Evolutionary conservation across 2,888 invertebrate genomes (phyloP).

Genomic region (Amiota minor): DNA sequence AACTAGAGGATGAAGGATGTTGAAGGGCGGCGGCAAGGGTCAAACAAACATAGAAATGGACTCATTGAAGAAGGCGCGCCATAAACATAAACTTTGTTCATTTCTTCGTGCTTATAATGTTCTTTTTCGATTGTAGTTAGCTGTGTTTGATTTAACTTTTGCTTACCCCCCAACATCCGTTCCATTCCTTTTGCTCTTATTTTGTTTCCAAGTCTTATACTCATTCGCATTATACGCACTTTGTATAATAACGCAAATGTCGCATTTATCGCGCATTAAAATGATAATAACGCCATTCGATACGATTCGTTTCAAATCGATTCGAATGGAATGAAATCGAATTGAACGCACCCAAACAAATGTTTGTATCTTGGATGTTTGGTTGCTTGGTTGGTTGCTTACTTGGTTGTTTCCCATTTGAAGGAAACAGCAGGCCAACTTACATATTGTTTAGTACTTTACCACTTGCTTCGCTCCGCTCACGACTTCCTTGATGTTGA

Average conservation of each 20-base stretch:
- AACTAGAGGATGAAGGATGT: neutral
- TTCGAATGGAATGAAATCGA: neutral
- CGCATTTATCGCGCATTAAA: constrained; percentile 72
- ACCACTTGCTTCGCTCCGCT: neutral
- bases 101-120: neutral
- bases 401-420: neutral
- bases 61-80: neutral
- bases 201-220: too few species aligned
- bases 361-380: too few species aligned
- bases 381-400: too few species aligned
- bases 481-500: neutral
- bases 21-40: neutral
- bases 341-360: neutral
- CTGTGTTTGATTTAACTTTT: neutral
- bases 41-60: neutral
- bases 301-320: neutral
- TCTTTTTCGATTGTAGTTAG: neutral
- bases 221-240: constrained; percentile 62
- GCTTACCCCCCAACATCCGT: too few species aligned
- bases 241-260: constrained; percentile 69
- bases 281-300: constrained; percentile 65
- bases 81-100: constrained; percentile 6
- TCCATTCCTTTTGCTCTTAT: too few species aligned
- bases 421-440: neutral
- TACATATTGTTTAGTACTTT: neutral